Evolutionary conservation across 2,797 vertebrate genomes (phyloP).

Genomic region (Neoniphon sammara): DNA sequence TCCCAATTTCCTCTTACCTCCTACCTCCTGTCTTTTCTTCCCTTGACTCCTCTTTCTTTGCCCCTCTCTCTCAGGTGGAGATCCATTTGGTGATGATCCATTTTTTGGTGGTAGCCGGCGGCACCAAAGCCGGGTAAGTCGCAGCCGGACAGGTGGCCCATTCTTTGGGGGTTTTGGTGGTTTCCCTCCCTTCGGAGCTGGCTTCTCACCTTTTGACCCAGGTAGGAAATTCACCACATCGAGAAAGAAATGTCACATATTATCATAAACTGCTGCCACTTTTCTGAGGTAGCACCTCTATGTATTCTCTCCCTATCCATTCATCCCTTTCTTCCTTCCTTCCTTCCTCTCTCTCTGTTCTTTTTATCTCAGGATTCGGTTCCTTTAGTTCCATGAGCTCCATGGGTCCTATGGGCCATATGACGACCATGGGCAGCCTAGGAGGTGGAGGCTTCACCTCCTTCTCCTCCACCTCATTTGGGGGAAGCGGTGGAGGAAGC

Average conservation of each 20-base stretch:
- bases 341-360: not conserved
- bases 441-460: constrained; percentile 85
- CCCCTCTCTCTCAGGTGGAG: constrained; percentile 72
- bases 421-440: constrained; percentile 77
- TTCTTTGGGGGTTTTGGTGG: constrained; percentile 90
- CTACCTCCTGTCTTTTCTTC: too few relatives aligned
- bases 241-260: too few relatives aligned
- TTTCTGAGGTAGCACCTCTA: not conserved
- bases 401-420: constrained; percentile 71
- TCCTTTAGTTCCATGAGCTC: constrained; percentile 82
- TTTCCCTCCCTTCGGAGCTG: constrained; percentile 89
- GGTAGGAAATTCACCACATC: constrained; percentile 72
- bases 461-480: constrained; percentile 90
- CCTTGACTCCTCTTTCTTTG: not conserved
- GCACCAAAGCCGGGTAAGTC: constrained; percentile 83
- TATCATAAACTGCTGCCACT: not conserved
- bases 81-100: constrained; percentile 89
- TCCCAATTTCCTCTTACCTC: not conserved
- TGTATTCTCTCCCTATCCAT: not conserved
- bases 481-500: constrained; percentile 81
- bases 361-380: constrained; percentile 82
- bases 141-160: constrained; percentile 83
- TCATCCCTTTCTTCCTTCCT: not conserved
- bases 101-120: constrained; percentile 82
- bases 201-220: constrained; percentile 88